Percentiles rank a stretch among this genome's conserved stretches.
Conservation (phyloP, 2,113 vertebrate genomes). For the Epinephelus fuscoguttatus region DNA sequence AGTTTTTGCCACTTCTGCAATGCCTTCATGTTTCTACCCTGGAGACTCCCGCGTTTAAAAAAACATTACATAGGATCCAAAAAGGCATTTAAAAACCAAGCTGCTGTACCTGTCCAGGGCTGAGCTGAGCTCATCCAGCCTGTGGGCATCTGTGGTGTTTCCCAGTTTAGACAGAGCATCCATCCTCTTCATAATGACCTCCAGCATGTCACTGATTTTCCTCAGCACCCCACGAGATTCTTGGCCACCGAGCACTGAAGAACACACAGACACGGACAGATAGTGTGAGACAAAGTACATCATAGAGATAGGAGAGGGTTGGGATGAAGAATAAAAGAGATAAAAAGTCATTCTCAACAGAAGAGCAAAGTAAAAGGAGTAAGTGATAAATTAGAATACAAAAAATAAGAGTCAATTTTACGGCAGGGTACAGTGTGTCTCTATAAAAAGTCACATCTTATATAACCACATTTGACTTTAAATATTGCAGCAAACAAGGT, state of each 20-base stretch:
- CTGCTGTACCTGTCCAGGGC: slow-evolving; percentile 89
- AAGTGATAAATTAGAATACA: neutral
- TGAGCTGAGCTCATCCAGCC: slow-evolving; percentile 84
- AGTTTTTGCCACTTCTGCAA: too few species aligned
- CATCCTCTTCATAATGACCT: slow-evolving; percentile 94
- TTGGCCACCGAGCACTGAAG: slow-evolving; percentile 87
- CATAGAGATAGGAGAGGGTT: neutral
- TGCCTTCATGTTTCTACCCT: too few species aligned
- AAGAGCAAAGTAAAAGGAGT: neutral
- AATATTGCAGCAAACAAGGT: neutral
- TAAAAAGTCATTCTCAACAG: neutral
- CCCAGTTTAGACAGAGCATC: slow-evolving; percentile 91
- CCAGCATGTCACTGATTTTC: slow-evolving; percentile 96
- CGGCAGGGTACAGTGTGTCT: neutral
- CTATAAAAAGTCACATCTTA: neutral
- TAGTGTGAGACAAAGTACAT: neutral
- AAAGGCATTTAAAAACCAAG: neutral
- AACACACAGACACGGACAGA: slow-evolving; percentile 20
- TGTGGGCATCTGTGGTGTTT: slow-evolving; percentile 89
- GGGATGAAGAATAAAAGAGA: neutral
- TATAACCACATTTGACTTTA: neutral
- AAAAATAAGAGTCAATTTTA: neutral
- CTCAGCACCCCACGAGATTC: slow-evolving; percentile 94
- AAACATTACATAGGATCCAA: too few species aligned
- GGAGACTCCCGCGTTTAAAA: too few species aligned